These are phyloP conservation scores for Caerostris darwini DNA, from an alignment of 1,140 invertebrate genomes.

Conservation along the genomic window DNA sequence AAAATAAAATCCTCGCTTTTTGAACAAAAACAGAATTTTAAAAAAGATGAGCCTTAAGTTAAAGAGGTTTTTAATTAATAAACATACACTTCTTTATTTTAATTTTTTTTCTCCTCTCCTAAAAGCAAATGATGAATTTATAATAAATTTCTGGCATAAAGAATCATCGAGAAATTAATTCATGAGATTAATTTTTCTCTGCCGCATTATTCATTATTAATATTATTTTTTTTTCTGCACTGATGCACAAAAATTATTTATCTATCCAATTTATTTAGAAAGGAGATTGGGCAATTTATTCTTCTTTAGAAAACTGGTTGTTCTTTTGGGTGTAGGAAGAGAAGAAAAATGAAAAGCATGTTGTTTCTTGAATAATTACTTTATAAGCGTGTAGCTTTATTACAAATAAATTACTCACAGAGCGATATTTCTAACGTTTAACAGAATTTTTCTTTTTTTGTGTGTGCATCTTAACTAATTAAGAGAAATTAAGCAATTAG, in stretches of 20 bases:
- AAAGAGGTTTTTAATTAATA: constrained; percentile 33
- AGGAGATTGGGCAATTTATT: constrained; percentile 49
- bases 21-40: background rate
- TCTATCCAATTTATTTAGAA: constrained; percentile 22
- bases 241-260: background rate
- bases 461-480: too few species aligned
- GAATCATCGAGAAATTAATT: constrained; percentile 58
- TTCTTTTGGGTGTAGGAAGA: background rate
- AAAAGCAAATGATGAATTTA: constrained; percentile 15
- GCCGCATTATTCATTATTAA: background rate
- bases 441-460: too few species aligned
- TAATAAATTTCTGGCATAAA: constrained; percentile 22
- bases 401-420: background rate
- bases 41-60: background rate
- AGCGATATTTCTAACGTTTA: background rate
- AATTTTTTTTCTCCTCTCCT: background rate
- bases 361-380: background rate
- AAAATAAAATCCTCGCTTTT: background rate
- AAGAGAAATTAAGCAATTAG: too few species aligned
- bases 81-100: background rate
- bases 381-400: background rate
- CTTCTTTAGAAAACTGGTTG: background rate
- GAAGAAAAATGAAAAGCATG: background rate
- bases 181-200: constrained; percentile 36
- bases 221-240: too few species aligned